A percentile compares a stretch with the other conserved stretches of the same genome.
phyloP scores from a whole-genome alignment of 37 sponge, comb jelly and placozoan genomes.

The Haliclona indistincta region DNA sequence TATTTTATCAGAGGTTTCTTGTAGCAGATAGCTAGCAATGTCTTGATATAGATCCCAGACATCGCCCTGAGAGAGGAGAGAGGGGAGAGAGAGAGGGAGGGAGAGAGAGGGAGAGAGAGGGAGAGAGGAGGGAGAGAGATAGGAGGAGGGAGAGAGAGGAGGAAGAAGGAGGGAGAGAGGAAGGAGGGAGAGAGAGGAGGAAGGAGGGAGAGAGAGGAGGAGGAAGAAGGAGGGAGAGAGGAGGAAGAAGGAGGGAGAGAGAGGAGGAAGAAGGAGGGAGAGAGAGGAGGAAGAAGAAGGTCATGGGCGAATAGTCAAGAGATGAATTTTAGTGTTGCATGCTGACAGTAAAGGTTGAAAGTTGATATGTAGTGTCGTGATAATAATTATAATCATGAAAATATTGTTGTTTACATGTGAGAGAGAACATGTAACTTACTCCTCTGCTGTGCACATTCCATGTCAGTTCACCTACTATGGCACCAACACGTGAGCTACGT shows the following conservation, averaged over 20 bases:
- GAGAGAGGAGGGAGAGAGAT: background rate
- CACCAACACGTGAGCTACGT: conserved; percentile 29
- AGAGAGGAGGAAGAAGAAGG: background rate
- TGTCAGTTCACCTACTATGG: conserved; percentile 25
- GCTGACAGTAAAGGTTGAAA: no score
- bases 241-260: background rate
- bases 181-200: background rate
- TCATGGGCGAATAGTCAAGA: no score
- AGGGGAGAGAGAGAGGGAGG: background rate
- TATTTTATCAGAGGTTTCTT: conserved; percentile 28
- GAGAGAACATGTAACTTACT: conserved; percentile 13
- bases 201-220: background rate
- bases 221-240: background rate
- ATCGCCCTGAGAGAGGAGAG: conserved; percentile 23
- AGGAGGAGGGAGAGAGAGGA: background rate
- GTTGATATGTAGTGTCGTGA: background rate
- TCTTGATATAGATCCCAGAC: conserved; percentile 59
- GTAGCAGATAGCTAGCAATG: conserved; percentile 40
- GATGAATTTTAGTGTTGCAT: no score
- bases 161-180: background rate
- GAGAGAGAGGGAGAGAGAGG: background rate
- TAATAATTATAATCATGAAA: background rate
- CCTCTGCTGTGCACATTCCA: conserved; percentile 40
- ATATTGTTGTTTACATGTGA: background rate
- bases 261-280: background rate